These are phyloP conservation scores for Falco columbarius DNA, from an alignment of 2,797 vertebrate species.

Conservation along the genomic window DNA sequence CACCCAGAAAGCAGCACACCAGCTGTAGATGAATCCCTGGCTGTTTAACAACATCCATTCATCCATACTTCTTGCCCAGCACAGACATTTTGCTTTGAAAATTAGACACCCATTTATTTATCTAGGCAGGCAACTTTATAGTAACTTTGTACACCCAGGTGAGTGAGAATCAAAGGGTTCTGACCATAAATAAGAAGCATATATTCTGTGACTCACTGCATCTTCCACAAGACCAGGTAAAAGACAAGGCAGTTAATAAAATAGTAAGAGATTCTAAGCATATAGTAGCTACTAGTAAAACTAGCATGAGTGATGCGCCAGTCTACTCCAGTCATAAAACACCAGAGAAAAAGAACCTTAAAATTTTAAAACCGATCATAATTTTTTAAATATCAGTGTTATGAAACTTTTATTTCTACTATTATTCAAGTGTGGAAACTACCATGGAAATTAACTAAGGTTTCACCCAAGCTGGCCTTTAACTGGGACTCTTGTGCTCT, in stretches of 20 bases:
- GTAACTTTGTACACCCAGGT: not conserved
- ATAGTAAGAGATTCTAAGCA: not conserved
- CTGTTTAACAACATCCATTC: not conserved
- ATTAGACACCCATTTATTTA: not conserved
- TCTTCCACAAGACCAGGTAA: not conserved
- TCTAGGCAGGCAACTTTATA: not conserved
- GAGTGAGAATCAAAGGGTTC: not conserved
- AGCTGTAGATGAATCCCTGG: not conserved
- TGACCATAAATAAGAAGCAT: not conserved
- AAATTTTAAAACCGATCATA: conserved; percentile 6
- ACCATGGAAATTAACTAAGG: not conserved
- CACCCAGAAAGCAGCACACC: not conserved
- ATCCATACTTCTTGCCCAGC: not conserved
- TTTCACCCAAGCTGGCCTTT: not conserved
- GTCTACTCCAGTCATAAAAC: conserved; percentile 1
- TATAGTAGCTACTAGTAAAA: not conserved
- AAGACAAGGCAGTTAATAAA: not conserved
- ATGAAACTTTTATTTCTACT: not conserved
- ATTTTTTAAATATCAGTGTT: not conserved
- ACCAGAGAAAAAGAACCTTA: not conserved
- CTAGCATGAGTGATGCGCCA: not conserved
- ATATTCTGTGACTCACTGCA: not conserved
- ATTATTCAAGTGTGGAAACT: not conserved
- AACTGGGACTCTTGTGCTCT: not conserved
- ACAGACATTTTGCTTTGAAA: not conserved